Evolutionary conservation across 2,888 invertebrate species (phyloP).

Genomic region (Gortyna flavago): DNA sequence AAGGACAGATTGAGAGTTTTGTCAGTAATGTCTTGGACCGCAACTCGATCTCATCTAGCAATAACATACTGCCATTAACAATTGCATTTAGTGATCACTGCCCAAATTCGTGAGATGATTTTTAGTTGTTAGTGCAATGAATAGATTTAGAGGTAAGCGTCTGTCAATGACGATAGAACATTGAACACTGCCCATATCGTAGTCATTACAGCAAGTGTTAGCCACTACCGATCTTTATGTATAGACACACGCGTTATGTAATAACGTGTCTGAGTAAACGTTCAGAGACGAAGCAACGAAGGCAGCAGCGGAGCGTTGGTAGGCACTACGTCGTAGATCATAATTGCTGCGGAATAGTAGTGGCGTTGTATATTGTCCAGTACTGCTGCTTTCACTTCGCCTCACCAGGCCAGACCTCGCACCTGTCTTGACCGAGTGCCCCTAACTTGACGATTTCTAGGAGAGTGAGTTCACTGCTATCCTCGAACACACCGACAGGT

Average conservation of each 20-base stretch:
- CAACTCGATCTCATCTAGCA: slow-evolving; percentile 54
- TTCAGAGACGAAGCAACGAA: not conserved
- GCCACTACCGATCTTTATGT: not conserved
- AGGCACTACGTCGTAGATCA: slow-evolving; percentile 56
- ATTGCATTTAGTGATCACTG: slow-evolving; percentile 54
- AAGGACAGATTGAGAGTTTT: not conserved
- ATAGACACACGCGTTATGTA: slow-evolving; percentile 25
- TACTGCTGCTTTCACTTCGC: slow-evolving; percentile 42
- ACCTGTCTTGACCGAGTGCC: slow-evolving; percentile 5
- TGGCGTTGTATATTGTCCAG: slow-evolving; percentile 51
- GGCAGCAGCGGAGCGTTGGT: slow-evolving; percentile 52
- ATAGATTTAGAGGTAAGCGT: slow-evolving; percentile 43
- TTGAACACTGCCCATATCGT: slow-evolving; percentile 21
- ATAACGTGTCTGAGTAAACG: slow-evolving; percentile 11
- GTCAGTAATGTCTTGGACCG: slow-evolving; percentile 37
- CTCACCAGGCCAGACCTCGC: slow-evolving; percentile 2
- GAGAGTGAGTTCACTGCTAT: not conserved
- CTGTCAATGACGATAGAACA: slow-evolving; percentile 19
- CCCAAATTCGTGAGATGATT: slow-evolving; percentile 36
- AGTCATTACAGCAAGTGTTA: not conserved
- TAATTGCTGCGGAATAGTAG: slow-evolving; percentile 52
- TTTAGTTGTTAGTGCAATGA: slow-evolving; percentile 45
- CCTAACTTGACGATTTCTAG: not conserved
- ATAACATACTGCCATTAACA: slow-evolving; percentile 69
- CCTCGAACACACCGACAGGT: not conserved